These are phyloP conservation scores for Pseudomyrmex gracilis DNA, from an alignment of 1,140 invertebrate species.

Conservation along the genomic window DNA sequence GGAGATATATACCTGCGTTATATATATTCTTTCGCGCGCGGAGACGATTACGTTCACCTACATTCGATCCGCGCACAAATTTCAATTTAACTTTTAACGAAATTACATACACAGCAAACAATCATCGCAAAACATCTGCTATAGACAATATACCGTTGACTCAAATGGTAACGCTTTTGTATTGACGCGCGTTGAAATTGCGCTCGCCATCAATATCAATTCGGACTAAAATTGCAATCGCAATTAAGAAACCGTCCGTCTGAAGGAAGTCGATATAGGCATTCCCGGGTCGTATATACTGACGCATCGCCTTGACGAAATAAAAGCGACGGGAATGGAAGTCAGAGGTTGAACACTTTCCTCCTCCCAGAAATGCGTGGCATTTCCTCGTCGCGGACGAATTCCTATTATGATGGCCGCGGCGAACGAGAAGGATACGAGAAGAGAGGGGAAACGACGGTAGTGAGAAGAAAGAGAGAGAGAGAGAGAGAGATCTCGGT, in stretches of 20 bases:
- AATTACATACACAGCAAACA: conserved; percentile 12
- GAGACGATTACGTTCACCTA: neutral
- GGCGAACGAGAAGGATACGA: neutral
- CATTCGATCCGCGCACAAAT: neutral
- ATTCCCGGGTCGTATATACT: conserved; percentile 57
- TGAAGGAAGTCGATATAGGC: conserved; percentile 56
- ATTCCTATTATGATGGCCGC: conserved; percentile 68
- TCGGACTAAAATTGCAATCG: conserved; percentile 20
- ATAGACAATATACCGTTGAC: neutral
- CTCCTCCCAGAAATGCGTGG: conserved; percentile 65
- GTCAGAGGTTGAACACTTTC: conserved; percentile 22
- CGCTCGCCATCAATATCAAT: conserved; percentile 12
- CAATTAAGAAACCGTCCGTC: conserved; percentile 43
- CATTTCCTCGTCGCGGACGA: conserved; percentile 72
- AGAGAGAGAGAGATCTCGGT: conserved; percentile 49
- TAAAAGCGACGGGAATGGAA: conserved; percentile 66
- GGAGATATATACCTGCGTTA: conserved; percentile 9
- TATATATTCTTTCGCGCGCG: neutral
- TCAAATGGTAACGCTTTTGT: neutral
- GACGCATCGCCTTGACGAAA: conserved; percentile 52
- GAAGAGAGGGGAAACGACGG: neutral
- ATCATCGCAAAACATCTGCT: neutral
- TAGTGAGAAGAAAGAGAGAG: conserved; percentile 1
- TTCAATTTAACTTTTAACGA: conserved; percentile 34
- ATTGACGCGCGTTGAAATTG: neutral